Percentiles rank a stretch among this genome's conserved stretches.
Evolutionary conservation across 2,888 invertebrate species (phyloP).

Genomic region (Glaucopsyche alexis): DNA sequence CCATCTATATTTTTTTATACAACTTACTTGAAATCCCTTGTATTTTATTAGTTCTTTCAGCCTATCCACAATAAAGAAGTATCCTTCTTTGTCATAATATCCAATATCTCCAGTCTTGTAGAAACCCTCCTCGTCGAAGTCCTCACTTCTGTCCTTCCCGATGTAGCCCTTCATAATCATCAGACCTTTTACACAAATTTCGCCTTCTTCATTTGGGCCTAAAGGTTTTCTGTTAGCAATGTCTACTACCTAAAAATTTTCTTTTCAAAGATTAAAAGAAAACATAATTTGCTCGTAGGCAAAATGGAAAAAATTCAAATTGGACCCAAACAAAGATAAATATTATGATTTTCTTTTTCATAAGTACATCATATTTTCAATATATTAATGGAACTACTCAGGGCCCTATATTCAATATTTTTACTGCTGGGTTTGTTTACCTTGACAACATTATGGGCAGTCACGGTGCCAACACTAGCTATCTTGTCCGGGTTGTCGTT

Average conservation of each 20-base stretch:
- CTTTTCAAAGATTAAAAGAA: not conserved
- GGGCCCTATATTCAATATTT: no score
- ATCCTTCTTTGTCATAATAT: slow-evolving; percentile 61
- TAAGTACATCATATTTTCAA: no score
- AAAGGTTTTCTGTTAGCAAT: slow-evolving; percentile 80
- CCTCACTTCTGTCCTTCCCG: slow-evolving; percentile 60
- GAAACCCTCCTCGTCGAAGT: slow-evolving; percentile 89
- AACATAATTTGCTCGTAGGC: no score
- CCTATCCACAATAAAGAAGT: slow-evolving; percentile 61
- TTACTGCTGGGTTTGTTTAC: slow-evolving; percentile 42
- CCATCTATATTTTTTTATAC: not conserved
- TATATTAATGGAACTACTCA: no score
- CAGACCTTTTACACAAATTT: slow-evolving; percentile 88
- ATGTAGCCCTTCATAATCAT: slow-evolving; percentile 91
- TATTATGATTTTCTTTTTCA: no score
- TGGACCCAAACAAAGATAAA: no score
- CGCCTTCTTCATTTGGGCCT: slow-evolving; percentile 85
- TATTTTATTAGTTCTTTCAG: slow-evolving; percentile 69
- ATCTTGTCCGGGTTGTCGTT: slow-evolving; percentile 43
- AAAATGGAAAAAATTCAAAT: no score
- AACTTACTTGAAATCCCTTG: slow-evolving; percentile 62
- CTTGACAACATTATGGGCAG: slow-evolving; percentile 51
- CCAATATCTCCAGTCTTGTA: slow-evolving; percentile 82
- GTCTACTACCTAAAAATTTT: slow-evolving; percentile 64
- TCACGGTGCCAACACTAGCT: slow-evolving; percentile 54